Evolutionary conservation across 2,113 vertebrate genomes (phyloP), one percentile per base, ranked within the genome.

Genomic region (Azemiops feae): DNA sequence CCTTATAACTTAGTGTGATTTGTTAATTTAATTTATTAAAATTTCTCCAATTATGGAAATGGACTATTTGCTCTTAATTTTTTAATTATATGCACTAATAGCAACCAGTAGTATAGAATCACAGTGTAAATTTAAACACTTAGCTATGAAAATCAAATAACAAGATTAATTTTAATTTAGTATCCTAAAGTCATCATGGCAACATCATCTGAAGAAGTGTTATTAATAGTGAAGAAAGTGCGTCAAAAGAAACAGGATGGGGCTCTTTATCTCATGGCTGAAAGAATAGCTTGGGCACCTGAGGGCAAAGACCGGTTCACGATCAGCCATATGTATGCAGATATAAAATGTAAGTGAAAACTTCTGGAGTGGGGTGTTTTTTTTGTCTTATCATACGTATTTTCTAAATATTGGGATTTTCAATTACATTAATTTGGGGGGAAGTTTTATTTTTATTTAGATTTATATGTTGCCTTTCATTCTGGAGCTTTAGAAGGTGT

Each of bases 181-280:
- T 91, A 95, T 20, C 10, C 92, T 91, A 11, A 34, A 94, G 93
- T 93, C 96, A 96, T 96, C 95, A 99, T 99, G 99, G 98, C 99
- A 93, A 99, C 99, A 1, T 98, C 99, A 81, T 99, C 99, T 86
- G 99, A 99, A 97, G 99, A 99, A 97, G 99, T 99, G 95, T 96
- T 99, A 95, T 96, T 99, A 96, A 99, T 99, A 90, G 98, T 99
- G 64, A 99, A 99, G 97, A 99, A 98, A 94, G 99, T 99, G 22
- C 99, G 99, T 39, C 99, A 99, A 95, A 99, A 98, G 97, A 99
- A 99, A 96, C 99, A 99, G 96, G 99, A 99, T 95, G 99, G 99
- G 57, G 99, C 99, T 2, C 98, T 99, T 0, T 99, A 99, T 96
- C 98, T 99, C 92, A 99, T 99, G 99, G 99, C 99, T 10, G 99